These are phyloP conservation scores for Coranthus polyacanthus DNA, from an alignment of 2,797 vertebrate species.

Conservation along the genomic window DNA sequence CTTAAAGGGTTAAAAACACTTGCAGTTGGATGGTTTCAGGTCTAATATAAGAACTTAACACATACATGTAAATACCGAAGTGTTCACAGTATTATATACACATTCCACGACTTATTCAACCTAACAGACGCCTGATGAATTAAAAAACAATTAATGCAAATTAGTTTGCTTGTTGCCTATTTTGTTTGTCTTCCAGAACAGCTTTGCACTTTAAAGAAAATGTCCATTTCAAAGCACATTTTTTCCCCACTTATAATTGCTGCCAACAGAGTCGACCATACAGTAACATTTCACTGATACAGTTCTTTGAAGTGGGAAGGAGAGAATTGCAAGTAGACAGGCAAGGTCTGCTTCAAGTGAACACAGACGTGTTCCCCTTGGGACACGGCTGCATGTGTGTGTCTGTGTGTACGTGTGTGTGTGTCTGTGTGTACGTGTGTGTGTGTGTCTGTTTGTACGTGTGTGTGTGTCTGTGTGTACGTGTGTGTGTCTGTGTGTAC, in stretches of 20 bases:
- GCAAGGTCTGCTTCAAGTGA: conserved; percentile 54
- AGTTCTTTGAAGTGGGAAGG: conserved; percentile 64
- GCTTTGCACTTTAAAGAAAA: conserved; percentile 30
- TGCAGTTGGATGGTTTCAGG: too few relatives aligned
- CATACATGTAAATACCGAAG: too few relatives aligned
- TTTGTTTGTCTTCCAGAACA: conserved; percentile 21
- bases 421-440: too few relatives aligned
- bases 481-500: too few relatives aligned
- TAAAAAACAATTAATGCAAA: conserved; percentile 17
- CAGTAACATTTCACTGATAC: conserved; percentile 49
- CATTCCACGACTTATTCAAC: too few relatives aligned
- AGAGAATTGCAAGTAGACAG: conserved; percentile 54
- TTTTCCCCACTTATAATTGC: conserved; percentile 38
- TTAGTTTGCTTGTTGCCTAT: background rate
- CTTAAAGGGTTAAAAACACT: too few relatives aligned
- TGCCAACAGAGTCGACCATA: conserved; percentile 42
- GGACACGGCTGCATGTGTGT: conserved; percentile 46
- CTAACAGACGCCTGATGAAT: background rate
- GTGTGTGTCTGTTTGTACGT: too few relatives aligned
- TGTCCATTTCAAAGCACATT: conserved; percentile 33
- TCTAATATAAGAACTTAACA: too few relatives aligned
- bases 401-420: background rate
- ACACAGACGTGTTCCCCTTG: conserved; percentile 52
- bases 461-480: too few relatives aligned
- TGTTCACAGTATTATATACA: too few relatives aligned